phyloP scores from a whole-genome alignment of 2,797 vertebrate genomes.

The Somateria mollissima region DNA sequence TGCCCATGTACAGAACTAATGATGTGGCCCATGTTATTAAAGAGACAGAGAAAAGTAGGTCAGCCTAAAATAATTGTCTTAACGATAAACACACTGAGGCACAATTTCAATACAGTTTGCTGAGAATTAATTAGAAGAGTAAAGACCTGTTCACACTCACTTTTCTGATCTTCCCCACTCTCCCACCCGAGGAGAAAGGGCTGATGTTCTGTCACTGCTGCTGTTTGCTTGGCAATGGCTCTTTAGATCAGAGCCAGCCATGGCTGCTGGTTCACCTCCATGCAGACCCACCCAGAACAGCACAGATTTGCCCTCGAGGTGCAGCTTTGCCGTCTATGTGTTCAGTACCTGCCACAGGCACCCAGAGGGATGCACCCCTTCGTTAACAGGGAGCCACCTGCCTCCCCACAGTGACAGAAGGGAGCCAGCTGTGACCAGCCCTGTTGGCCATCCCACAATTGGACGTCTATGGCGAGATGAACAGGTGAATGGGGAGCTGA shows the following conservation, averaged over 20 bases:
- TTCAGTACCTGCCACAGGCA: not conserved
- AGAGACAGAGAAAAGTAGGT: slow-evolving; percentile 65
- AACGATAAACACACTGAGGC: slow-evolving; percentile 50
- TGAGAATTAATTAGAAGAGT: slow-evolving; percentile 31
- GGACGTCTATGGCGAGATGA: rapidly evolving
- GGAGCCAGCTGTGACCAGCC: not conserved
- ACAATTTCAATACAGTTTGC: slow-evolving; percentile 3
- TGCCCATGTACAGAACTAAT: slow-evolving; percentile 46
- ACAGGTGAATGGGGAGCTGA: not conserved
- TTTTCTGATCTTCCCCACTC: not conserved
- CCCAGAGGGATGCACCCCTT: not conserved
- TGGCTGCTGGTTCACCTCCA: not conserved
- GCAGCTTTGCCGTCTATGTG: not conserved
- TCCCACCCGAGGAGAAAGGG: not conserved
- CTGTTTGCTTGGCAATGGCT: not conserved
- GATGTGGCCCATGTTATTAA: slow-evolving; percentile 42
- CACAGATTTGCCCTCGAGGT: rapidly evolving
- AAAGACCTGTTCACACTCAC: not conserved
- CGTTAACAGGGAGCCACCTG: rapidly evolving
- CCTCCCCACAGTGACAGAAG: not conserved
- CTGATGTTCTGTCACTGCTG: not conserved
- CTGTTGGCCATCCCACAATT: not conserved
- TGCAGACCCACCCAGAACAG: rapidly evolving
- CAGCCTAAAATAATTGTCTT: slow-evolving; percentile 65
- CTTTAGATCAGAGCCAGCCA: not conserved